Base-by-base conservation (phyloP, 2,797 vertebrate genomes). In the Rhinoraja longicauda region DNA sequence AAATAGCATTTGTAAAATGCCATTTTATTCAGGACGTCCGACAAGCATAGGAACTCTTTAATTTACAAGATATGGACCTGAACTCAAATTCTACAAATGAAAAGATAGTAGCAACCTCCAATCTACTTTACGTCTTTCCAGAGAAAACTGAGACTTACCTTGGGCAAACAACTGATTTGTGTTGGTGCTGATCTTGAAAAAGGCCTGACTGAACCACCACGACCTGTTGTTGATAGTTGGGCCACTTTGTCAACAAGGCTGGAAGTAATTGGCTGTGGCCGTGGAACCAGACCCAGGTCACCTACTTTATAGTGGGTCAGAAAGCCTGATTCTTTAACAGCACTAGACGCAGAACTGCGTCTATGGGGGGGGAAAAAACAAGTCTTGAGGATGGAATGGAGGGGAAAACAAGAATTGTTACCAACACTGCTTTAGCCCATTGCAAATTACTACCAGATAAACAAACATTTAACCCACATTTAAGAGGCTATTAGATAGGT, bases 281-380 rank as follows among this genome's bases (percentile, higher is more conserved):
- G 94, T 21, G 95, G 96, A 45, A 96, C 94, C 81, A 96, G 93
- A 24, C 95, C 96, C 67, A 96, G 95, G 76, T 96, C 95, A 86
- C 95, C 94, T 0, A 93, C 94, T 93, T 93, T 93, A 93, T 94
- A 95, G 93, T 94, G 95, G 75, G 94, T 93, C 59, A 93, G 45
- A 3, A 81, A 94, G 15, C 64, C 94, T 45, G 93, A 90, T 64
- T 93, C 93, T 73, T 75, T 53, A 39, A 45, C 67, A 21, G 21
- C 24, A 45, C 1, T 29, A 82, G 45, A 72, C 76, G 75, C 53
- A 39, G 32, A 26, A 78, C 13, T 4, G 29, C 29, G 26, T n/a
- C 93, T 84, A 62, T 67, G n/a, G 32, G 72, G 77, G 67, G n/a
- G 21, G 84, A 13, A 78, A 57, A 45, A 29, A 5, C 12, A 57